Evolutionary conservation across 2,888 invertebrate species (phyloP).

Genomic region (Pristionchus maxplancki): DNA sequence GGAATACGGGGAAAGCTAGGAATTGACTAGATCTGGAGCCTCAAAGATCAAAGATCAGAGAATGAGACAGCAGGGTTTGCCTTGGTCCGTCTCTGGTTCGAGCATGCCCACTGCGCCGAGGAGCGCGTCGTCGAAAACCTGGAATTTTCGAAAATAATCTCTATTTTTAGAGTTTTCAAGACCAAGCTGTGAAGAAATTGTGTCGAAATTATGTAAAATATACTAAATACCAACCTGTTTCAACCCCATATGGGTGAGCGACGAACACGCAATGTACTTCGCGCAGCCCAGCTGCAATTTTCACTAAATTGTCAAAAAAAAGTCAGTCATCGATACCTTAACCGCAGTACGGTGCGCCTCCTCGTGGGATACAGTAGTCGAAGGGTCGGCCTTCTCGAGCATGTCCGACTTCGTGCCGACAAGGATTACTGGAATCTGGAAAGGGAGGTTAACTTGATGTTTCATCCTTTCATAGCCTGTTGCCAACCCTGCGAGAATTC

Average conservation of each 20-base stretch:
- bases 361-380: slow-evolving; percentile 55
- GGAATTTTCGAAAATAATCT: neutral
- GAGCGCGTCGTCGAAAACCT: slow-evolving; percentile 71
- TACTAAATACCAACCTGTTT: slow-evolving; percentile 62
- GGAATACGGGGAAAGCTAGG: neutral
- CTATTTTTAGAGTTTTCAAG: no score
- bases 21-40: neutral
- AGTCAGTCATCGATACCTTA: slow-evolving; percentile 52
- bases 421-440: slow-evolving; percentile 63
- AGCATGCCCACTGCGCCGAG: slow-evolving; percentile 65
- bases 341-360: slow-evolving; percentile 55
- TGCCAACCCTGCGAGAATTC: no score
- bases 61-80: slow-evolving; percentile 60
- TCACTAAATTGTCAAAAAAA: neutral
- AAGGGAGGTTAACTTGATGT: no score
- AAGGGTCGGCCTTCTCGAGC: slow-evolving; percentile 49
- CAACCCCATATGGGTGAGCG: slow-evolving; percentile 69
- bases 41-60: slow-evolving; percentile 51
- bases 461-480: no score
- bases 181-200: no score
- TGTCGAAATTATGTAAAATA: no score
- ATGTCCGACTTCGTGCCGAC: slow-evolving; percentile 73
- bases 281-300: slow-evolving; percentile 65
- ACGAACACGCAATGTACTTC: slow-evolving; percentile 66
- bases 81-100: slow-evolving; percentile 55